These are phyloP conservation scores for Pelochelys cantorii DNA, from an alignment of 2,797 vertebrate genomes.

Conservation along the genomic window DNA sequence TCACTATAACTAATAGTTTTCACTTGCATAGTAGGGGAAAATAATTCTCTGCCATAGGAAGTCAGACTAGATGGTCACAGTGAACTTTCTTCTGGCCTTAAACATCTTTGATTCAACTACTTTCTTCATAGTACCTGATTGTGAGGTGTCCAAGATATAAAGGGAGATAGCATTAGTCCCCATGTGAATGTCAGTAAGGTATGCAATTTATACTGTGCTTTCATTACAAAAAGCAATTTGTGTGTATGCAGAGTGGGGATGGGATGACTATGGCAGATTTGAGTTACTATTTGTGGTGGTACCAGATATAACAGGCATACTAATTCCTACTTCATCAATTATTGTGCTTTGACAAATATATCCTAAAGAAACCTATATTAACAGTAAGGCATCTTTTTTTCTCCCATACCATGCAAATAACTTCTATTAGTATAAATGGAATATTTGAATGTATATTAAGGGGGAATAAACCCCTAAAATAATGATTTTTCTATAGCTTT, in stretches of 20 bases:
- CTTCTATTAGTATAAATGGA: background rate
- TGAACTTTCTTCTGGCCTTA: background rate
- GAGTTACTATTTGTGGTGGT: background rate
- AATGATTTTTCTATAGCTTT: background rate
- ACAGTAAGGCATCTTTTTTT: background rate
- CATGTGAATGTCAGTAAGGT: background rate
- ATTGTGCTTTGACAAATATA: background rate
- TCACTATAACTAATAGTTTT: background rate
- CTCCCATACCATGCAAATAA: background rate
- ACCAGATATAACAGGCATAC: background rate
- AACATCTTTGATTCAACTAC: background rate
- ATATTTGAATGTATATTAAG: background rate
- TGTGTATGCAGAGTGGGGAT: background rate
- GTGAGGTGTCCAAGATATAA: background rate
- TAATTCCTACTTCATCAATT: background rate
- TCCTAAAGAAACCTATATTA: background rate
- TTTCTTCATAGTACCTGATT: background rate
- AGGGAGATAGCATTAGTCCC: background rate
- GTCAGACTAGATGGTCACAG: background rate
- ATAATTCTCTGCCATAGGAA: background rate
- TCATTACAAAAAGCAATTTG: slow-evolving; percentile 14
- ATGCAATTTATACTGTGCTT: background rate
- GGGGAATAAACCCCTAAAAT: background rate
- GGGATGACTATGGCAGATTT: background rate
- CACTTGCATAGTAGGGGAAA: background rate